Conservation (phyloP, 2,797 vertebrate species). For the Eulemur coronatus region DNA sequence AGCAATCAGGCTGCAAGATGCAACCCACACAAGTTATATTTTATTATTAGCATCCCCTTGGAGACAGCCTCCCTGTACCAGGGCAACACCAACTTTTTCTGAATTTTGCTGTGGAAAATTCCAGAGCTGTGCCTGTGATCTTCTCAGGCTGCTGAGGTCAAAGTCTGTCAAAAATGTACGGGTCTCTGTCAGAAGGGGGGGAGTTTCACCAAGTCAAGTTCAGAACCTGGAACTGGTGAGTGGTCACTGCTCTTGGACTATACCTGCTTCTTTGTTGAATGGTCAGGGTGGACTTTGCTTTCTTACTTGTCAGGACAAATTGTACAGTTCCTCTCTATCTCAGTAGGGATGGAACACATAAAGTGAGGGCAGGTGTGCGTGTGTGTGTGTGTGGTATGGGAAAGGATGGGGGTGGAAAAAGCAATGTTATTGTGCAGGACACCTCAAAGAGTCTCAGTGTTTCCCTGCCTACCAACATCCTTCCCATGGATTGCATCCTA, state of each 20-base stretch:
- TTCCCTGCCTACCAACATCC: background rate
- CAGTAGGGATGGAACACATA: too few relatives aligned
- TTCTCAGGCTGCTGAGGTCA: background rate
- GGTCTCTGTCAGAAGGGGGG: background rate
- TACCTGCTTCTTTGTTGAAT: background rate
- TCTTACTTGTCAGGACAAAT: background rate
- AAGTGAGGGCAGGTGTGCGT: background rate
- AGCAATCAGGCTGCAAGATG: slow-evolving; percentile 1
- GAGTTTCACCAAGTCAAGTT: background rate
- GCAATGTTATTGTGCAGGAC: background rate
- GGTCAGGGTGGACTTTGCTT: background rate
- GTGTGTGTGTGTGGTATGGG: background rate
- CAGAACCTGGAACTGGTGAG: background rate
- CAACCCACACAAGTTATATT: background rate
- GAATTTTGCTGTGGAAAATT: background rate
- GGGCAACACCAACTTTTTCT: background rate
- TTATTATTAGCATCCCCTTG: background rate
- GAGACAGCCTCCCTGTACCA: background rate
- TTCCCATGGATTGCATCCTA: background rate
- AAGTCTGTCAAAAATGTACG: background rate
- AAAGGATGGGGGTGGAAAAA: background rate
- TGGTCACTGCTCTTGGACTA: background rate
- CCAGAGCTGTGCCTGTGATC: background rate
- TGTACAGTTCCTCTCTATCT: background rate
- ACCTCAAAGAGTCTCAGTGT: background rate